Base-by-base conservation (phyloP, 2,113 vertebrate genomes). In the Nycticorax nycticorax region DNA sequence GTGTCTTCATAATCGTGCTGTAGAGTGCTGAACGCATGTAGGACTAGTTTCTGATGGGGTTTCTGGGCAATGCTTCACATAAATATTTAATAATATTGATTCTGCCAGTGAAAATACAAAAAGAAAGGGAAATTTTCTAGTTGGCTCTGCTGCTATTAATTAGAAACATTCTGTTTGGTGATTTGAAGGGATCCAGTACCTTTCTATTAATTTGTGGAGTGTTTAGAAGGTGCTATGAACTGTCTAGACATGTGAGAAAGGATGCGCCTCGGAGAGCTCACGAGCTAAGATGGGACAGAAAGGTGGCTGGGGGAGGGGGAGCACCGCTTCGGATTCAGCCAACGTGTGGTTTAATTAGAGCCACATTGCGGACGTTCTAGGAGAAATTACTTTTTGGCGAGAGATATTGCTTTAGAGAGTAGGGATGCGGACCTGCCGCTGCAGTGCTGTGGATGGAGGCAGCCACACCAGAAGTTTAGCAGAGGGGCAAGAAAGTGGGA, bases 251-350 rank as follows among this genome's bases (percentile, higher is more conserved):
- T 47, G 24, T 50, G 72, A 83, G 59, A 84, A 84, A 50, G 62
- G 43, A 59, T 41, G 28, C 85, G 53, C 72, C 57, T 59, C 39
- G 39, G 74, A 53, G 53, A 83, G 56, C 32, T 60, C 43, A 39
- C 0, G 1, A 43, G 24, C 39, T 56, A 7, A 32, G 26, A 13
- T 2, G 4, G 27, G 53, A 45, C 10, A 52, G 33, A 60, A 82
- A 4, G 6, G 17, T 74, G 22, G 23, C 47, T 0, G 0, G 19
- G 18, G 5, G 4, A 57, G 55, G 15, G 23, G 37, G 7, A 63
- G 14, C 47, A 72, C 57, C 4, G 5, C 24, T 41, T 59, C 19
- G 9, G 15, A 27, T 39, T 91, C 45, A 53, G 67, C 21, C 55
- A 23, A 5, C 28, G 6, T 4, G 5, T 24, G 13, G 19, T 39